A percentile compares a stretch with the other conserved stretches of the same genome.
Conservation (phyloP, 2,113 vertebrate genomes). For the Nothobranchius furzeri region DNA sequence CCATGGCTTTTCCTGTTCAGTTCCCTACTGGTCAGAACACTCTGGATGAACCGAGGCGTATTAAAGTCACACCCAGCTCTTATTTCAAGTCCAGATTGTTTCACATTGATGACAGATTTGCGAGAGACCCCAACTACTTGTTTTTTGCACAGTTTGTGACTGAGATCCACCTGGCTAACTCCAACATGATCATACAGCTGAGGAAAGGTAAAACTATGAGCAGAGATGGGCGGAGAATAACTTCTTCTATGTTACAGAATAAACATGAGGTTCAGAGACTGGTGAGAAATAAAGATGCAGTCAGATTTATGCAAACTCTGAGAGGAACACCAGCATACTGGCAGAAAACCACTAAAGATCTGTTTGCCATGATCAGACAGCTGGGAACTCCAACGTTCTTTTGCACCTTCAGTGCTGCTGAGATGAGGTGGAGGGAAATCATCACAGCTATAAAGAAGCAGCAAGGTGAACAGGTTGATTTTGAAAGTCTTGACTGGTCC, state of each 20-base stretch:
- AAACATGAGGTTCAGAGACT: background rate
- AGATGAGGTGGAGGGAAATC: constrained; percentile 8
- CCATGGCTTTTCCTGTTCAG: background rate
- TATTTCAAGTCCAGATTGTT: constrained; percentile 7
- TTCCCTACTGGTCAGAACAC: background rate
- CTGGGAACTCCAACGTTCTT: constrained; percentile 2
- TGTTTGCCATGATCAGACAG: constrained; percentile 3
- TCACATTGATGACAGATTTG: background rate
- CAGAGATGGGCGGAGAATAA: background rate
- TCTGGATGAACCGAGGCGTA: background rate
- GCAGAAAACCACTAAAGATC: background rate
- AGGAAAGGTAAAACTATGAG: background rate
- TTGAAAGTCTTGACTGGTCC: constrained; percentile 1
- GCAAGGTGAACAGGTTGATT: constrained; percentile 10
- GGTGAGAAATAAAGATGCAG: constrained; percentile 6
- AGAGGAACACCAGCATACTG: constrained; percentile 7
- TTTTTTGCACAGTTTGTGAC: constrained; percentile 10
- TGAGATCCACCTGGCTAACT: background rate
- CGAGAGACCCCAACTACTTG: background rate
- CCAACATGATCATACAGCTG: background rate
- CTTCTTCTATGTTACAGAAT: background rate
- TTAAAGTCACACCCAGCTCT: constrained; percentile 1
- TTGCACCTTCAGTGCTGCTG: constrained; percentile 5
- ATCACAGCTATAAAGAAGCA: constrained; percentile 11
- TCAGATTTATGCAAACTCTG: background rate